Percentiles rank a stretch among this genome's conserved stretches.
phyloP scores from a whole-genome alignment of 2,888 invertebrate genomes.

The Ophioninae sp. region DNA sequence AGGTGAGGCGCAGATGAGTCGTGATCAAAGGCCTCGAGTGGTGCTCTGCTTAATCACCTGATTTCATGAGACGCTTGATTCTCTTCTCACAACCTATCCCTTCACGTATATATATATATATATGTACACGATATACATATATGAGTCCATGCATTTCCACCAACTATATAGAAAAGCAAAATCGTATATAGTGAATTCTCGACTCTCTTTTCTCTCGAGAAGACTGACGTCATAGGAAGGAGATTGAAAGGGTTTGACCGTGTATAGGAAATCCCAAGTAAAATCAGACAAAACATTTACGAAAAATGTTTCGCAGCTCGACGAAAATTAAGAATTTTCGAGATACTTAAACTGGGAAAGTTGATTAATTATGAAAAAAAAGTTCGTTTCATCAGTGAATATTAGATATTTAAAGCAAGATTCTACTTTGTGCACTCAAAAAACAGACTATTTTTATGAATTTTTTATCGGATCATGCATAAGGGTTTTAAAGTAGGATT shows the following conservation, averaged over 20 bases:
- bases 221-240: conserved; percentile 59
- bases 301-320: too few species aligned
- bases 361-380: too few species aligned
- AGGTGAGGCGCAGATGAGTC: conserved; percentile 41
- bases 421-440: too few species aligned
- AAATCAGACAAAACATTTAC: not conserved
- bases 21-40: conserved; percentile 60
- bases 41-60: conserved; percentile 61
- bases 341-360: too few species aligned
- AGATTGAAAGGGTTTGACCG: conserved; percentile 37
- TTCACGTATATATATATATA: conserved; percentile 6
- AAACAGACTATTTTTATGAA: too few species aligned
- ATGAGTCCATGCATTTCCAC: not conserved
- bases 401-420: too few species aligned
- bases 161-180: conserved; percentile 35
- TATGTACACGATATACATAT: not conserved
- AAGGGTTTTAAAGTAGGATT: too few species aligned
- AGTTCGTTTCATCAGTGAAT: too few species aligned
- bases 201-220: conserved; percentile 53
- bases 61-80: conserved; percentile 62
- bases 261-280: not conserved
- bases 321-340: too few species aligned
- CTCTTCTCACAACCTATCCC: conserved; percentile 50
- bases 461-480: too few species aligned
- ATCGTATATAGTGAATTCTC: conserved; percentile 41